These are phyloP conservation scores for Philereme transversata DNA, from an alignment of 2,888 invertebrate species.

Conservation along the genomic window DNA sequence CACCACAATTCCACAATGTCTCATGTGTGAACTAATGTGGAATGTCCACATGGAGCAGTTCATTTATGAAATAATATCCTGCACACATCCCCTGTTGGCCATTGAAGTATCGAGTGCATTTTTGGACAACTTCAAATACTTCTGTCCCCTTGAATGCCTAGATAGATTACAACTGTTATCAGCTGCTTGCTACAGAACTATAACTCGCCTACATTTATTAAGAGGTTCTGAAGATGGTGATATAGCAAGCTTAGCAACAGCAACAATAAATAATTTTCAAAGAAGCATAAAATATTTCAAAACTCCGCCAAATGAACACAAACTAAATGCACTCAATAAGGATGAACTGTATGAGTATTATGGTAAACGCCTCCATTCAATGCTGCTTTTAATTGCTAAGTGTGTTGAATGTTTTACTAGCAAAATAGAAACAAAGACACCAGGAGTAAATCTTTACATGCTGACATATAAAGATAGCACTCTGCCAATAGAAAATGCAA, in stretches of 20 bases:
- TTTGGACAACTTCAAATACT: slow-evolving; percentile 64
- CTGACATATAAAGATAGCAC: slow-evolving; percentile 55
- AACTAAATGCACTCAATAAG: slow-evolving; percentile 52
- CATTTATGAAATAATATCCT: slow-evolving; percentile 64
- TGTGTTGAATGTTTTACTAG: slow-evolving; percentile 53
- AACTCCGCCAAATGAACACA: slow-evolving; percentile 61
- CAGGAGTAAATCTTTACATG: slow-evolving; percentile 53
- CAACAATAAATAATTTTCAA: slow-evolving; percentile 54
- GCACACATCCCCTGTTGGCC: slow-evolving; percentile 58
- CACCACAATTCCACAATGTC: slow-evolving; percentile 64
- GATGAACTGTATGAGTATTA: slow-evolving; percentile 62
- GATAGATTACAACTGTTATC: slow-evolving; percentile 55
- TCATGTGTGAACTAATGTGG: slow-evolving; percentile 73
- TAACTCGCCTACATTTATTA: slow-evolving; percentile 63
- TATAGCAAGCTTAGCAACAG: slow-evolving; percentile 40
- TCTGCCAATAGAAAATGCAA: slow-evolving; percentile 42
- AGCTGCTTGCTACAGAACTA: slow-evolving; percentile 57
- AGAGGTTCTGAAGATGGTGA: slow-evolving; percentile 43
- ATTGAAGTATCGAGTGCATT: slow-evolving; percentile 64
- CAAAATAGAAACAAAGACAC: slow-evolving; percentile 47
- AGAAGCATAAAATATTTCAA: slow-evolving; percentile 61
- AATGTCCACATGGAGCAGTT: slow-evolving; percentile 63
- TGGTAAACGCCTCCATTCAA: slow-evolving; percentile 56
- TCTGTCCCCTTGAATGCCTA: slow-evolving; percentile 57
- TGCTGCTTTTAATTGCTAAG: slow-evolving; percentile 51